Evolutionary conservation across 1,140 invertebrate genomes (phyloP).

Genomic region (Hylaeus volcanicus): DNA sequence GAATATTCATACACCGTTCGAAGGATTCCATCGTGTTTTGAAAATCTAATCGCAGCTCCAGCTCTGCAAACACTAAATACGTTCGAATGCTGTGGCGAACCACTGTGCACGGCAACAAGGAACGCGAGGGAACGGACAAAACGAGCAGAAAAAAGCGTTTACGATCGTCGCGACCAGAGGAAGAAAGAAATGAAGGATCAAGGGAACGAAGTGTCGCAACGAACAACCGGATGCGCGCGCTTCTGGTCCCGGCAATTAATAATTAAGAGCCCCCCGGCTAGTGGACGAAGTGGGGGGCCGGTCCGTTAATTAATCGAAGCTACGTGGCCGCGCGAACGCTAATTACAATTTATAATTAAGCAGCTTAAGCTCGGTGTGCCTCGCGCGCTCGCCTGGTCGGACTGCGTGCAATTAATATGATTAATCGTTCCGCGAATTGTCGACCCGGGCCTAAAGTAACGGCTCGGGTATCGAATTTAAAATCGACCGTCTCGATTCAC

Average conservation of each 20-base stretch:
- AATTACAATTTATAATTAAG: conserved; percentile 81
- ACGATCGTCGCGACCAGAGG: not conserved
- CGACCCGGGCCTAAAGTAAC: conserved; percentile 40
- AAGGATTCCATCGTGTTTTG: not conserved
- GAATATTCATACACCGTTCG: too few species aligned
- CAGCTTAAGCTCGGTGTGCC: conserved; percentile 69
- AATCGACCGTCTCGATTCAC: conserved; percentile 53
- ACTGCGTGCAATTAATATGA: conserved; percentile 75
- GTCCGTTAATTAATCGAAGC: conserved; percentile 77
- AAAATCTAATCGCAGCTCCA: not conserved
- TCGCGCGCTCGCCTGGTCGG: conserved; percentile 52
- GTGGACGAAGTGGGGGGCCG: conserved; percentile 52
- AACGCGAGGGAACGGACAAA: not conserved
- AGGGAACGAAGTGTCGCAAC: conserved; percentile 67
- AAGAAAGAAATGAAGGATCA: conserved; percentile 49
- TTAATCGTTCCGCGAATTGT: conserved; percentile 77
- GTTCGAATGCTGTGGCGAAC: too few species aligned
- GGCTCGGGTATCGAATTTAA: conserved; percentile 53
- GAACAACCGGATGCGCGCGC: conserved; percentile 69
- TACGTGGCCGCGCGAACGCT: conserved; percentile 69
- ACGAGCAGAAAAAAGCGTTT: conserved; percentile 11
- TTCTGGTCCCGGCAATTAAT: conserved; percentile 65
- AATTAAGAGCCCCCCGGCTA: conserved; percentile 65
- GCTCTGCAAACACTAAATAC: too few species aligned
- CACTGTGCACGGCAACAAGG: not conserved